These are phyloP conservation scores for Delia radicum DNA, from an alignment of 1,140 invertebrate species.

Conservation along the genomic window DNA sequence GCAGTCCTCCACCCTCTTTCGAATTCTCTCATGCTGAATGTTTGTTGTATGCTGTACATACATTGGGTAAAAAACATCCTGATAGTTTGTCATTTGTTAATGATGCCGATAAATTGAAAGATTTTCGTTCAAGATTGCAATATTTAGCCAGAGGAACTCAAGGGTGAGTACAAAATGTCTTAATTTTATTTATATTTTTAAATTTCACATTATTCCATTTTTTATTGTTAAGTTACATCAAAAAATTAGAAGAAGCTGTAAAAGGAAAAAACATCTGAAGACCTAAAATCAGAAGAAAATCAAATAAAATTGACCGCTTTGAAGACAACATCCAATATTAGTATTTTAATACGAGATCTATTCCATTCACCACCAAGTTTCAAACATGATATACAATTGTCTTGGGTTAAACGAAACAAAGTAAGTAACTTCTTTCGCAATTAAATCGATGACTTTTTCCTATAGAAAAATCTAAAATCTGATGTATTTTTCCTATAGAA, in stretches of 20 bases:
- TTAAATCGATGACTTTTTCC: no score
- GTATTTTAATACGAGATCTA: constrained; percentile 88
- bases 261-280: constrained; percentile 72
- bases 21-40: constrained; percentile 94
- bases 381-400: constrained; percentile 81
- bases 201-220: background rate
- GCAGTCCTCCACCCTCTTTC: constrained; percentile 70
- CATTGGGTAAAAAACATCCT: constrained; percentile 77
- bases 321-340: constrained; percentile 91
- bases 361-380: constrained; percentile 93
- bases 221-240: constrained; percentile 66
- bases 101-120: constrained; percentile 80
- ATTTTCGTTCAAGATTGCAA: constrained; percentile 83
- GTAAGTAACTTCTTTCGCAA: constrained; percentile 59
- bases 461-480: no score
- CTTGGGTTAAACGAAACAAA: constrained; percentile 76
- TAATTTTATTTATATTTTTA: background rate
- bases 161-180: constrained; percentile 57
- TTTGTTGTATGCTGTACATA: constrained; percentile 86
- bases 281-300: constrained; percentile 77
- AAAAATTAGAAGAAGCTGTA: constrained; percentile 84
- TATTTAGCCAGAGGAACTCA: constrained; percentile 91
- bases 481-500: no score
- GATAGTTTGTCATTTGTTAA: constrained; percentile 71
- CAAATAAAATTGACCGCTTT: constrained; percentile 83